Percentiles rank a stretch among this genome's conserved stretches.
Conservation (phyloP, 2,113 vertebrate genomes). For the Callipepla squamata region DNA sequence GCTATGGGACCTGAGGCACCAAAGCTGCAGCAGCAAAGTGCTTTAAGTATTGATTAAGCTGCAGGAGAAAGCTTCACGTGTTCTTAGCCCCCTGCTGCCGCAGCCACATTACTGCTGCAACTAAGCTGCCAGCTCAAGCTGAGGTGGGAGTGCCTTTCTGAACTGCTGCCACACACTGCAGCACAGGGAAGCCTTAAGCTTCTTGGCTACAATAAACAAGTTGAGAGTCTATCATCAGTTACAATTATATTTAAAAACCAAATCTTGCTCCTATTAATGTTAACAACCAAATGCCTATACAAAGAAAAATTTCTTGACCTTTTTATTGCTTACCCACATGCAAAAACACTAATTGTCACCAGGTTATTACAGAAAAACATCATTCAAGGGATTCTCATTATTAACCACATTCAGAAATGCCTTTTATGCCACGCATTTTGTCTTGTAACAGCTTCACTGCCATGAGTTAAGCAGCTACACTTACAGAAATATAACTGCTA, state of each 20-base stretch:
- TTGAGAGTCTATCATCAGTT: neutral
- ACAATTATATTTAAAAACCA: neutral
- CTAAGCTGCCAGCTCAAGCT: neutral
- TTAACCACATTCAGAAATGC: neutral
- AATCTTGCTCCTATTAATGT: neutral
- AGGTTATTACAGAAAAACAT: neutral
- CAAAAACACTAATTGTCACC: neutral
- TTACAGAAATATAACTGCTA: neutral
- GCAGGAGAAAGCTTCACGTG: neutral
- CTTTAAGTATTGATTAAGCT: neutral
- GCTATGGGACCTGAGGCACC: neutral
- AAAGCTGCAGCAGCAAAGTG: neutral
- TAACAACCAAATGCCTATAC: neutral
- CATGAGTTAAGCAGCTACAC: neutral
- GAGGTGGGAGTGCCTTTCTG: neutral
- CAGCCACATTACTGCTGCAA: neutral
- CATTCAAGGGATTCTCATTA: neutral
- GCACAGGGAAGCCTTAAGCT: neutral
- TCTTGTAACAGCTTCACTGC: neutral
- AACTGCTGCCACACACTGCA: neutral
- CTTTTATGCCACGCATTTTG: neutral
- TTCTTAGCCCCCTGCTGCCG: neutral
- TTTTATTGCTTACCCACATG: neutral
- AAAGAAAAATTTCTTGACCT: neutral
- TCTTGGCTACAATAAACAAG: neutral